Evolutionary conservation across 64 coral and sea anemone species (phyloP).

Genomic region (Pocillopora verrucosa): DNA sequence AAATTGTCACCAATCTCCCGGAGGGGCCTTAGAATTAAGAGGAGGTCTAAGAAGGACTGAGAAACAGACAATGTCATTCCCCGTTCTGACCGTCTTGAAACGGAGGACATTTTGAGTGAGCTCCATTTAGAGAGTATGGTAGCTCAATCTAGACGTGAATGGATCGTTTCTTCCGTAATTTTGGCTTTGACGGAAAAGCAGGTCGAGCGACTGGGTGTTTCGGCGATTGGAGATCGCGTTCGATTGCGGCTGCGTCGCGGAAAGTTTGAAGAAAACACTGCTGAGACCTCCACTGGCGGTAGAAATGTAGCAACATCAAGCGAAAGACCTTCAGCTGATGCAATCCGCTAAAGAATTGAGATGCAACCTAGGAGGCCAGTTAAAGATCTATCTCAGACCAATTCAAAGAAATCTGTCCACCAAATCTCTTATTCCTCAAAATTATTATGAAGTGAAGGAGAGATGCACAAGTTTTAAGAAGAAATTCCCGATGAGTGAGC

Average conservation of each 20-base stretch:
- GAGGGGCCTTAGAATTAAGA: conserved; percentile 12
- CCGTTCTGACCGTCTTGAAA: background rate
- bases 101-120: background rate
- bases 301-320: background rate
- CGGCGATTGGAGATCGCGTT: background rate
- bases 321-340: conserved; percentile 15
- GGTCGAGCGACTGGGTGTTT: background rate
- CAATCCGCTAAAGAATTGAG: conserved; percentile 3
- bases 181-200: background rate
- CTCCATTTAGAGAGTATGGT: background rate
- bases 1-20: conserved; percentile 38
- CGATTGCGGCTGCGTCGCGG: background rate
- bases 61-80: background rate
- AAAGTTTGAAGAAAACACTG: background rate
- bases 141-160: background rate
- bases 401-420: conserved; percentile 21
- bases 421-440: background rate
- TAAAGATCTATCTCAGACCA: background rate
- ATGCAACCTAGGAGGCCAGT: background rate
- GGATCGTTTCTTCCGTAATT: conserved; percentile 3
- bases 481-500: conserved; percentile 5
- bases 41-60: background rate
- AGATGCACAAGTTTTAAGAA: background rate
- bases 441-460: background rate
- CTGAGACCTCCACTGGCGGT: background rate